Base-by-base conservation (phyloP, 2,888 invertebrate species). In the Drosophila picticornis region DNA sequence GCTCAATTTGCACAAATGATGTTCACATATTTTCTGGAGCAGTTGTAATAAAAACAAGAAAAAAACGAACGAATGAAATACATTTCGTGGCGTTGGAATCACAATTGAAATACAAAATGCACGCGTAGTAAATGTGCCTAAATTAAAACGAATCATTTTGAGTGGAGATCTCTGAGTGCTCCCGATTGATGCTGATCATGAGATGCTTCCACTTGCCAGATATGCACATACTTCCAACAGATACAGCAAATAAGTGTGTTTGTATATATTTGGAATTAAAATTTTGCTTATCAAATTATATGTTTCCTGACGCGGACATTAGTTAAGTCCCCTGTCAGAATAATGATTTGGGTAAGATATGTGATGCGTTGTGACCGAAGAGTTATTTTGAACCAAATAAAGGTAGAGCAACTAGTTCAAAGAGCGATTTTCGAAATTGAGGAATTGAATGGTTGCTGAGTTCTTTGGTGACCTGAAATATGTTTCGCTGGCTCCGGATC, bases 1-100 rank as follows among this genome's bases (percentile, higher is more conserved):
- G 51, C 36, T 34, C 10, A 2, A 62, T 62, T 22, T 62, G 38
- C 53, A 25, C 29, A 60, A 25, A 13, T 13, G 9, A 13, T 13
- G 9, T 16, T 19, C 40, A 19, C 36, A 31, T 32, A 27, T 29
- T 22, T 57, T 57, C 40, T 13, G 10, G 9, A 29, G 7, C 27
- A 22, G 13, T 22, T 32, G n/a, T 31, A 32, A 6, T 34, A 34
- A 13, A 46, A 13, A 2, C n/a, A n/a, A 5, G 22, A 9, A 4
- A 25, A 48, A 10, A 27, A 4, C 25, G 1, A 16, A 6, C 22
- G 22, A 48, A 48, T 25, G 16, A 50, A 50, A 27, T 19, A 48
- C 9, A 27, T 48, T 48, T 9, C 25, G 4, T 27, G 13, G 16
- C 13, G 16, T n/a, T n/a, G n/a, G n/a, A n/a, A n/a, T n/a, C n/a